Evolutionary conservation across 2,113 vertebrate genomes (phyloP).

Genomic region (Opisthocomus hoazin): DNA sequence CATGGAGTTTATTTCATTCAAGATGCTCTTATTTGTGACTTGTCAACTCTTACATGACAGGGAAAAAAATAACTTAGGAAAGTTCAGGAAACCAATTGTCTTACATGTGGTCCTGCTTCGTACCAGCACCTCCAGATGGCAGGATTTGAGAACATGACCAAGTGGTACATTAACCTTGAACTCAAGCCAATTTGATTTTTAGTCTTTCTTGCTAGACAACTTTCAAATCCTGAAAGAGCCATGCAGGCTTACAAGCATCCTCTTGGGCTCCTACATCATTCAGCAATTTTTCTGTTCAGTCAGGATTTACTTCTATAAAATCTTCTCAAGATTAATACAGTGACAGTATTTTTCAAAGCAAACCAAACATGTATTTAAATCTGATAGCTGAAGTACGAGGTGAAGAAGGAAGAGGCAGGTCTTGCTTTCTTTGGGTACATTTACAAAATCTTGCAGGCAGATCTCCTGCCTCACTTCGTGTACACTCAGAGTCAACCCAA

Average conservation of each 20-base stretch:
- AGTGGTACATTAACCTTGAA: neutral
- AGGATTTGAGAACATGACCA: neutral
- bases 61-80: neutral
- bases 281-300: neutral
- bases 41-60: neutral
- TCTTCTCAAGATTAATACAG: neutral
- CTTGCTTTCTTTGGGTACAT: neutral
- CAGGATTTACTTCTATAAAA: neutral
- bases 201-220: neutral
- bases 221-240: neutral
- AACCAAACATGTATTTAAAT: neutral
- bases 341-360: neutral
- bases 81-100: neutral
- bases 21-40: neutral
- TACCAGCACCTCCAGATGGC: neutral
- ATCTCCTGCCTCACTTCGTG: neutral
- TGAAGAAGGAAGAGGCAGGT: neutral
- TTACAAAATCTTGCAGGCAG: neutral
- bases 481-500: neutral
- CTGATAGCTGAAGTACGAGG: neutral
- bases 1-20: neutral
- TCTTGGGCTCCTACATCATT: neutral
- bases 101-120: neutral
- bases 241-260: neutral
- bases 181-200: neutral